Evolutionary conservation across 2,888 invertebrate genomes (phyloP), one percentile per base, ranked within the genome.

Genomic region (Halictus ligatus): DNA sequence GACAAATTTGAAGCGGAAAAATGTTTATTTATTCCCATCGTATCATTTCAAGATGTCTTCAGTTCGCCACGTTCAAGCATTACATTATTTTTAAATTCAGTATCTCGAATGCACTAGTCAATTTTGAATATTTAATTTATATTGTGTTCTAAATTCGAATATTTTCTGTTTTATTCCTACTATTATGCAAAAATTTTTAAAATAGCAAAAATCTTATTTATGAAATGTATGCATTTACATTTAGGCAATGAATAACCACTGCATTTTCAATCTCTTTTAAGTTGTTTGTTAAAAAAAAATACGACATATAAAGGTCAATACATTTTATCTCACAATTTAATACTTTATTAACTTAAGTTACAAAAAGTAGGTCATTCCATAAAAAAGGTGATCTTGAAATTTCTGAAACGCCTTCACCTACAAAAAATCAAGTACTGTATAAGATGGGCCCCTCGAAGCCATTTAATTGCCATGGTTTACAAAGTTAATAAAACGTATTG

Each of bases 1-100:
- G 71, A 35, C 35, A 54, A 81, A 72, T 75, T 69, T 58, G 18
- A 75, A 78, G 69, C 40, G 4, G 5, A 8, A 18, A 58, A 73
- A 64, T 74, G 58, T 84, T 48, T 58, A 40, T 58, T 46, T 12
- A 21, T 43, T 69, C 10, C 35, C 67, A 40, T 69, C 21, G 40
- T 21, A 35, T 67, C 35, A 29, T 69, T 69, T 69, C 4, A 35
- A 21, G 21, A 21, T 21, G 25, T 60, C 25, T 25, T 25, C n/a
- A 18, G 10, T 35, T 35, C 35, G 3, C 35, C 35, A 35, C 40
- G 21, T 69, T 21, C 35, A 29, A 8, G 2, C 35, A 2, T 29
- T 15, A 64, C 13, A 64, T 29, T 60, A 60, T 29, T 13, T 15
- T 64, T 15, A 29, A 15, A 64, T 6, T 64, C 15, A 15, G 15